Evolutionary conservation across 2,888 invertebrate species (phyloP).

Genomic region (Drosophila neotestacea): DNA sequence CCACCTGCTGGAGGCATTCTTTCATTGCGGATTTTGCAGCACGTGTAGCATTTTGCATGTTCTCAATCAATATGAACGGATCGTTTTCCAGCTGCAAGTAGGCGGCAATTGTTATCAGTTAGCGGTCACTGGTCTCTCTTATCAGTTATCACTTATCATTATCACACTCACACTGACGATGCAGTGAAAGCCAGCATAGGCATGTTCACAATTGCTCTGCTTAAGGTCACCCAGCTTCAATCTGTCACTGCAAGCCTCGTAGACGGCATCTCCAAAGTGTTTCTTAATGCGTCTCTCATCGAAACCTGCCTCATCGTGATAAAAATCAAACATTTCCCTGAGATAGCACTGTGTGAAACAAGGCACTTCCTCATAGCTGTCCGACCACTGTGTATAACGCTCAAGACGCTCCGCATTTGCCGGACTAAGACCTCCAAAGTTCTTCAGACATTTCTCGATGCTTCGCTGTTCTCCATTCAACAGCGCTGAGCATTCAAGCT

Average conservation of each 20-base stretch:
- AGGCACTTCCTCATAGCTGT: conserved; percentile 76
- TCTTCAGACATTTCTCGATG: conserved; percentile 68
- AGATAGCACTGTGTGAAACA: conserved; percentile 82
- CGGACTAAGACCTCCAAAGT: conserved; percentile 70
- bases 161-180: conserved; percentile 75
- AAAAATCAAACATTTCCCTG: conserved; percentile 75
- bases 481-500: conserved; percentile 35
- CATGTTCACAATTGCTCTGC: conserved; percentile 67
- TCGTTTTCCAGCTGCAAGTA: conserved; percentile 76
- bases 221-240: conserved; percentile 37
- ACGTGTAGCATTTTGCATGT: conserved; percentile 60
- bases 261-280: conserved; percentile 73
- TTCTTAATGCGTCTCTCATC: conserved; percentile 51
- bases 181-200: conserved; percentile 82
- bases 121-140: conserved; percentile 48
- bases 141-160: conserved; percentile 30
- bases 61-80: conserved; percentile 80
- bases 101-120: conserved; percentile 29
- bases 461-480: conserved; percentile 55
- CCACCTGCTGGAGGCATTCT: conserved; percentile 70
- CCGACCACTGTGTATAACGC: conserved; percentile 78
- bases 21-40: conserved; percentile 78
- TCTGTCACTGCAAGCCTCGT: conserved; percentile 71
- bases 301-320: conserved; percentile 69
- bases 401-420: conserved; percentile 67